A percentile compares a stretch with the other conserved stretches of the same genome.
These are phyloP conservation scores for Athripsodes cinereus DNA, from an alignment of 2,888 invertebrate species.

Conservation along the genomic window DNA sequence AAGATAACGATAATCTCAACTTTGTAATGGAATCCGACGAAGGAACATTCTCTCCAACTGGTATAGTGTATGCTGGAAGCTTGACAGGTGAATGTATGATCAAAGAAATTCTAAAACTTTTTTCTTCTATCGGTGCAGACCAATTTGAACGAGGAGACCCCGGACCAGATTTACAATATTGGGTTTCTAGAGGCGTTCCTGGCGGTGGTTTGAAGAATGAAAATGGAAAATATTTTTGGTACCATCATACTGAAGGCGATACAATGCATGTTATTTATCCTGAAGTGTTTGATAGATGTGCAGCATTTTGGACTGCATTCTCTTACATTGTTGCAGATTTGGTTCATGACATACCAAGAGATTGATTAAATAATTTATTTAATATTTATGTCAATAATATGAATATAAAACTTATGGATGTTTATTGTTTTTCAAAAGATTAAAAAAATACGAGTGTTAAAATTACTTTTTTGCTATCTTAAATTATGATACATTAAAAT, in stretches of 20 bases:
- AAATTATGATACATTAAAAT: too few relatives aligned
- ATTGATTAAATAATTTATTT: too few relatives aligned
- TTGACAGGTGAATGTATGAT: slow-evolving; percentile 53
- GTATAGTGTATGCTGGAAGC: slow-evolving; percentile 54
- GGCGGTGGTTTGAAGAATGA: slow-evolving; percentile 54
- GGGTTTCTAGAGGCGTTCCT: slow-evolving; percentile 55
- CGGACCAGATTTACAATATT: slow-evolving; percentile 57
- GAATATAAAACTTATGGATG: too few relatives aligned
- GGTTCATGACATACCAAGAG: slow-evolving; percentile 48
- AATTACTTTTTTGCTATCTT: too few relatives aligned
- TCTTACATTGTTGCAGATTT: slow-evolving; percentile 62
- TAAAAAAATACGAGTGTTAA: too few relatives aligned
- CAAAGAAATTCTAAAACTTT: slow-evolving; percentile 50
- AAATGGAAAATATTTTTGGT: slow-evolving; percentile 53
- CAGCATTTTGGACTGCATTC: slow-evolving; percentile 61
- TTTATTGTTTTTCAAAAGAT: too few relatives aligned
- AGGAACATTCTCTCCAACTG: slow-evolving; percentile 62
- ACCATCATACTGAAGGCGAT: slow-evolving; percentile 63
- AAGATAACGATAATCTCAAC: slow-evolving; percentile 48
- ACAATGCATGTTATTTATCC: slow-evolving; percentile 60
- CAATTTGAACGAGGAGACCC: slow-evolving; percentile 40
- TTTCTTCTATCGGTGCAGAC: slow-evolving; percentile 54
- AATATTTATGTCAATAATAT: too few relatives aligned
- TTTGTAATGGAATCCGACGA: slow-evolving; percentile 68
- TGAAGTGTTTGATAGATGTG: slow-evolving; percentile 53